phyloP scores from a whole-genome alignment of 2,113 vertebrate genomes.

The Centrocercus urophasianus region DNA sequence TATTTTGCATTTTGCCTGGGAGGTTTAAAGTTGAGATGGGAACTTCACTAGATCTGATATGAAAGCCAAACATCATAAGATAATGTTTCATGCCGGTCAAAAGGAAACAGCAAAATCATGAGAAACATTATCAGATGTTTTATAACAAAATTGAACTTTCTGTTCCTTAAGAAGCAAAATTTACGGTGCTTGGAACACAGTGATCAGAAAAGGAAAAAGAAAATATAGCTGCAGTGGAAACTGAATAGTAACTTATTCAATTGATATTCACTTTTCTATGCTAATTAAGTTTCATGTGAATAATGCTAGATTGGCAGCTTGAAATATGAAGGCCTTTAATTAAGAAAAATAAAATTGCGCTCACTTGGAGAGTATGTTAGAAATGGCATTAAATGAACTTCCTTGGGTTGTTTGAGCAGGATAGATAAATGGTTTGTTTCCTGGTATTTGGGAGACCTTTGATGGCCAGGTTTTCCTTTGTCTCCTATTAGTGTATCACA shows the following conservation, averaged over 20 bases:
- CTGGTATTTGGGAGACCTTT: not conserved
- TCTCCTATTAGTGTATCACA: not conserved
- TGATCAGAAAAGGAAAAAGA: not conserved
- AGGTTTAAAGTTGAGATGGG: not conserved
- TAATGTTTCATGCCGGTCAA: not conserved
- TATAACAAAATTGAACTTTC: not conserved
- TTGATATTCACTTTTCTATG: not conserved
- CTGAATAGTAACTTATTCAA: not conserved
- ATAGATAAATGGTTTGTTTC: not conserved
- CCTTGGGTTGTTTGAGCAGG: not conserved
- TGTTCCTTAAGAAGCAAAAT: not conserved
- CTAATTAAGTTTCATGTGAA: constrained; percentile 8
- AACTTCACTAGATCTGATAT: not conserved
- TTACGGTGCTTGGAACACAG: not conserved
- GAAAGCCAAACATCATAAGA: not conserved
- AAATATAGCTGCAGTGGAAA: not conserved
- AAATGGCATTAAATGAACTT: not conserved
- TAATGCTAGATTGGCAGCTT: not conserved
- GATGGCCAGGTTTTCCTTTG: not conserved
- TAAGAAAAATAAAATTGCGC: not conserved
- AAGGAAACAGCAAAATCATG: not conserved
- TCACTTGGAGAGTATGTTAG: not conserved
- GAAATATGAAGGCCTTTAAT: not conserved
- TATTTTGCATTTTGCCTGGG: not conserved
- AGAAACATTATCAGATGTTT: not conserved